Percentiles rank a stretch among this genome's conserved stretches.
phyloP scores from a whole-genome alignment of 2,113 vertebrate species.

The Plotosus lineatus region DNA sequence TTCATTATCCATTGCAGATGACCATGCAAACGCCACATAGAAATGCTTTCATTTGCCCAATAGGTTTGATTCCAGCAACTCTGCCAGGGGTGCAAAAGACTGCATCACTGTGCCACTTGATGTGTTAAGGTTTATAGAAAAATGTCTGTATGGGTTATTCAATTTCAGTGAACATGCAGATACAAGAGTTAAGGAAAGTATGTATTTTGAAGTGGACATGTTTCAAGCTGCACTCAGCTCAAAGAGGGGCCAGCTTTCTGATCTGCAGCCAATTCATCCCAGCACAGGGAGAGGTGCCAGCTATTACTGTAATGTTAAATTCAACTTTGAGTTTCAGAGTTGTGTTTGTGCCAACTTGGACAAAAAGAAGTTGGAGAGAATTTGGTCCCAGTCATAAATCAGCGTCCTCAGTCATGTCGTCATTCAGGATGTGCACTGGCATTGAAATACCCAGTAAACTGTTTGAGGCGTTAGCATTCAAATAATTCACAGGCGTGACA shows the following conservation, averaged over 20 bases:
- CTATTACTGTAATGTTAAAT: slow-evolving; percentile 28
- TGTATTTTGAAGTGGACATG: slow-evolving; percentile 7
- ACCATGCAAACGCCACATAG: no score
- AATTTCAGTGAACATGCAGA: neutral
- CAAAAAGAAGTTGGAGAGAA: neutral
- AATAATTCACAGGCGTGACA: neutral
- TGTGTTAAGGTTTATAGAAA: no score
- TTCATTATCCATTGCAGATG: no score
- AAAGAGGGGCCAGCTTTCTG: slow-evolving; percentile 37
- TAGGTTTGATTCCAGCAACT: no score
- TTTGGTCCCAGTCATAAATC: slow-evolving; percentile 9
- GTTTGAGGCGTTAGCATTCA: neutral
- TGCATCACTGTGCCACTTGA: no score
- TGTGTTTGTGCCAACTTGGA: slow-evolving; percentile 18
- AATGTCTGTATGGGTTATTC: neutral
- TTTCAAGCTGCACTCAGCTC: slow-evolving; percentile 22
- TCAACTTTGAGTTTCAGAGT: slow-evolving; percentile 6
- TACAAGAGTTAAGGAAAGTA: neutral
- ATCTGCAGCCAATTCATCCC: slow-evolving; percentile 46
- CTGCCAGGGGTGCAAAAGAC: no score
- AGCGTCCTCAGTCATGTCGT: neutral
- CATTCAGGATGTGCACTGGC: neutral
- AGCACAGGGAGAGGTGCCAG: slow-evolving; percentile 20
- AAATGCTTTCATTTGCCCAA: no score
- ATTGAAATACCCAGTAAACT: slow-evolving; percentile 5